These are phyloP conservation scores for Catajapyx aquilonaris DNA, from an alignment of 1,140 invertebrate species.

Conservation along the genomic window DNA sequence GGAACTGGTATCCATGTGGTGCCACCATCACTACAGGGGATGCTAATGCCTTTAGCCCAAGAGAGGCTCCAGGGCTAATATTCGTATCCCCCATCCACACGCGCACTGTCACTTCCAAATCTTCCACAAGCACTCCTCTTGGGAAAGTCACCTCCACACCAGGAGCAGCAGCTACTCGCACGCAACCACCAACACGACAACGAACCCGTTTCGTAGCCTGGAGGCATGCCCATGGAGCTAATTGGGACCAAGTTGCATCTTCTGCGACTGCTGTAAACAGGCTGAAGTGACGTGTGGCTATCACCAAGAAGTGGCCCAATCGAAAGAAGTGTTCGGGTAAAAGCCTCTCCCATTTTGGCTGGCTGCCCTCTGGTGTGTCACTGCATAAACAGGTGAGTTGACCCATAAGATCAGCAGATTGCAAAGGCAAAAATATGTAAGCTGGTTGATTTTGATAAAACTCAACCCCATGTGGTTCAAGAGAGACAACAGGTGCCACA, in stretches of 20 bases:
- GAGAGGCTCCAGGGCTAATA: neutral
- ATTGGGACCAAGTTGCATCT: conserved; percentile 5
- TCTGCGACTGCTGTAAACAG: conserved; percentile 13
- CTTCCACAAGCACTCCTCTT: conserved; percentile 9
- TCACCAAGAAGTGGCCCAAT: conserved; percentile 10
- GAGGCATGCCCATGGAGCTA: conserved; percentile 9
- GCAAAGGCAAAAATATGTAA: conserved; percentile 11
- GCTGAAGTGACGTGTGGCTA: conserved; percentile 14
- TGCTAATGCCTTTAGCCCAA: conserved; percentile 9
- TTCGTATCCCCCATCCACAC: conserved; percentile 12
- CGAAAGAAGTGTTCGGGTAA: conserved; percentile 4
- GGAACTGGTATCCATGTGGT: conserved; percentile 15
- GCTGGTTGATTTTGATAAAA: conserved; percentile 13
- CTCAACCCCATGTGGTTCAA: conserved; percentile 14
- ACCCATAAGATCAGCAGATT: conserved; percentile 5
- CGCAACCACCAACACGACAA: conserved; percentile 9
- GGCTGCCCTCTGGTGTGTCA: conserved; percentile 5
- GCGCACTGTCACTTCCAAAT: conserved; percentile 13
- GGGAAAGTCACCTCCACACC: conserved; percentile 16
- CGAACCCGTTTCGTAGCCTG: conserved; percentile 9
- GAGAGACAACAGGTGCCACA: conserved; percentile 11
- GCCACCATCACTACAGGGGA: conserved; percentile 16
- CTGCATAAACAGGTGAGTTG: conserved; percentile 13
- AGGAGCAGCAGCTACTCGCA: conserved; percentile 12
- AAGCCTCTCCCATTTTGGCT: conserved; percentile 10